These are phyloP conservation scores for Parasteatoda tepidariorum DNA, from an alignment of 1,140 invertebrate genomes.

Conservation along the genomic window DNA sequence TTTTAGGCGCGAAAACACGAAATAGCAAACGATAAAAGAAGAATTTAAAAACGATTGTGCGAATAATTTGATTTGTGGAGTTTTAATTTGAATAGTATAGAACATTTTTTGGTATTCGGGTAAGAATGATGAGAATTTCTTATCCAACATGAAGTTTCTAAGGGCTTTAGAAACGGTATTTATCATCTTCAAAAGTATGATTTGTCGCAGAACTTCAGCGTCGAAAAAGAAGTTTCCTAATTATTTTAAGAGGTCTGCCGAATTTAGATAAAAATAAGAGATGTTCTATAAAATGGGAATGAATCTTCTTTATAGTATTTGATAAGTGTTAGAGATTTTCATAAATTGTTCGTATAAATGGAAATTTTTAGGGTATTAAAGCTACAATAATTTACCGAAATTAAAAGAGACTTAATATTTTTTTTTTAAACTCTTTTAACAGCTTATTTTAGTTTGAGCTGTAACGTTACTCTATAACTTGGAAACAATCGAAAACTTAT, in stretches of 20 bases:
- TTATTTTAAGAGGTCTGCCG: not conserved
- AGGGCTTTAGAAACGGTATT: not conserved
- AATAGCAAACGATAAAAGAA: not conserved
- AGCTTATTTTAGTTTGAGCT: no score
- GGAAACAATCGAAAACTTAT: no score
- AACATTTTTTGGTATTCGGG: not conserved
- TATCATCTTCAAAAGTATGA: not conserved
- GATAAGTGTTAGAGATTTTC: no score
- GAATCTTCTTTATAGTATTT: no score
- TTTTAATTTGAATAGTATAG: constrained; percentile 21
- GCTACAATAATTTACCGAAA: not conserved
- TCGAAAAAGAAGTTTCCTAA: not conserved
- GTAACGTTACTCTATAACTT: no score
- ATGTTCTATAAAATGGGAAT: no score
- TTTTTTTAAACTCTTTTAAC: no score
- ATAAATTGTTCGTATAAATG: not conserved
- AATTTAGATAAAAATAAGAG: not conserved
- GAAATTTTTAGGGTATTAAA: not conserved
- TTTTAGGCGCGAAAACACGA: not conserved
- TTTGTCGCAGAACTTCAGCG: not conserved
- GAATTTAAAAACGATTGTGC: not conserved
- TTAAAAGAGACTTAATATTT: no score
- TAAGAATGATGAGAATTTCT: not conserved
- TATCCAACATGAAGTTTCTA: not conserved
- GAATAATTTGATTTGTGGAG: constrained; percentile 29